Evolutionary conservation across 1,140 invertebrate species (phyloP).

Genomic region (Drosophila orena): DNA sequence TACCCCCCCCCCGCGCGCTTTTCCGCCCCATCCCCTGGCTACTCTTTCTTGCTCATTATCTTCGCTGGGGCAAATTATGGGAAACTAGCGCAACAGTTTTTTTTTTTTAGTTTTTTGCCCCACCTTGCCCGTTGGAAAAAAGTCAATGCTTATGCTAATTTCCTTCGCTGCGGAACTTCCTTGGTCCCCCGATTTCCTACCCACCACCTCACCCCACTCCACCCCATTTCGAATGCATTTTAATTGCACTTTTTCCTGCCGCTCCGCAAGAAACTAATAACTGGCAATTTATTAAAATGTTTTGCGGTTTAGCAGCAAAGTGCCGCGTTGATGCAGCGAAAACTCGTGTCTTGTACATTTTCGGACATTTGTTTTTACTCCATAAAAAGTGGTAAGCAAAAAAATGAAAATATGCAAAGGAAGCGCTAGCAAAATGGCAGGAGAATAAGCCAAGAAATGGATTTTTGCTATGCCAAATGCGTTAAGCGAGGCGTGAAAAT

Average conservation of each 20-base stretch:
- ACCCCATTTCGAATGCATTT: conserved; percentile 59
- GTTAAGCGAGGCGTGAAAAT: conserved; percentile 74
- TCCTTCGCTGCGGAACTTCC: conserved; percentile 62
- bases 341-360: conserved; percentile 43
- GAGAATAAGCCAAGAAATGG: conserved; percentile 31
- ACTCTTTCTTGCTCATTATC: conserved; percentile 66
- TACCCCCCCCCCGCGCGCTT: conserved; percentile 5
- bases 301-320: conserved; percentile 60
- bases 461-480: conserved; percentile 43
- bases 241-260: conserved; percentile 80
- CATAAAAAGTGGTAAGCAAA: conserved; percentile 25
- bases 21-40: conserved; percentile 13
- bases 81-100: conserved; percentile 66
- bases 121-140: conserved; percentile 34
- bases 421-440: conserved; percentile 12
- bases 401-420: not conserved
- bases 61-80: conserved; percentile 71
- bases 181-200: conserved; percentile 5
- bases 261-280: conserved; percentile 70
- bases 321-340: conserved; percentile 9
- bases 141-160: conserved; percentile 78
- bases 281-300: conserved; percentile 81
- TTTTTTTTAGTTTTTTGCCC: conserved; percentile 28
- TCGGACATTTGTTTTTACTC: conserved; percentile 46
- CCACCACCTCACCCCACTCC: not conserved